phyloP scores from a whole-genome alignment of 2,797 vertebrate species.

The Anniella stebbinsi region DNA sequence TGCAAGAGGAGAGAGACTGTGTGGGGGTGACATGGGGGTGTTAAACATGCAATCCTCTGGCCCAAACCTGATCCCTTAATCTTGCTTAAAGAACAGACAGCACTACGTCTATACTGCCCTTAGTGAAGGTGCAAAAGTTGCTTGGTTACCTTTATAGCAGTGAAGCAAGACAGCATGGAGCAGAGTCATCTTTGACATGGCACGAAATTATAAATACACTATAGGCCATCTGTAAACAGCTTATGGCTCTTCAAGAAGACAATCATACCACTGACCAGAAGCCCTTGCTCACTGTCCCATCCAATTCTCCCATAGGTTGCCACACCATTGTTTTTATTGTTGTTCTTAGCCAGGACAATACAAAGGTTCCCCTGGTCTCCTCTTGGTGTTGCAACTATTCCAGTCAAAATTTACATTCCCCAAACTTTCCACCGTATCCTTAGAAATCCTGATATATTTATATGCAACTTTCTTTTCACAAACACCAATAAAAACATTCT shows the following conservation, averaged over 20 bases:
- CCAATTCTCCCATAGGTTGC: too few relatives aligned
- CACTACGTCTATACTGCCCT: neutral
- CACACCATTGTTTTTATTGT: too few relatives aligned
- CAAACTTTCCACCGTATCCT: too few relatives aligned
- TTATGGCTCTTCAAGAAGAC: neutral
- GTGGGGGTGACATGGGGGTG: neutral
- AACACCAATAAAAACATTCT: too few relatives aligned
- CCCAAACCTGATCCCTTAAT: neutral
- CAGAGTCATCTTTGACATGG: neutral
- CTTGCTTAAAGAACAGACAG: neutral
- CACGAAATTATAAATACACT: neutral
- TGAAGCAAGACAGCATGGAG: neutral
- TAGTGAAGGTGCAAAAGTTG: neutral
- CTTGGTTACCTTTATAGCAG: too few relatives aligned
- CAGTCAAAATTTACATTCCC: too few relatives aligned
- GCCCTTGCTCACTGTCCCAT: neutral
- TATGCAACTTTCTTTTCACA: too few relatives aligned
- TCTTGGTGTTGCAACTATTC: too few relatives aligned
- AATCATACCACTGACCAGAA: neutral
- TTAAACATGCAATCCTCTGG: neutral
- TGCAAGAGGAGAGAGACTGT: too few relatives aligned
- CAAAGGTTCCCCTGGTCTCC: too few relatives aligned
- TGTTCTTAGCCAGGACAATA: too few relatives aligned
- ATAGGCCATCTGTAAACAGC: neutral
- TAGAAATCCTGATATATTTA: too few relatives aligned